phyloP scores from a whole-genome alignment of 2,797 vertebrate species.

The Hyperoplus immaculatus region DNA sequence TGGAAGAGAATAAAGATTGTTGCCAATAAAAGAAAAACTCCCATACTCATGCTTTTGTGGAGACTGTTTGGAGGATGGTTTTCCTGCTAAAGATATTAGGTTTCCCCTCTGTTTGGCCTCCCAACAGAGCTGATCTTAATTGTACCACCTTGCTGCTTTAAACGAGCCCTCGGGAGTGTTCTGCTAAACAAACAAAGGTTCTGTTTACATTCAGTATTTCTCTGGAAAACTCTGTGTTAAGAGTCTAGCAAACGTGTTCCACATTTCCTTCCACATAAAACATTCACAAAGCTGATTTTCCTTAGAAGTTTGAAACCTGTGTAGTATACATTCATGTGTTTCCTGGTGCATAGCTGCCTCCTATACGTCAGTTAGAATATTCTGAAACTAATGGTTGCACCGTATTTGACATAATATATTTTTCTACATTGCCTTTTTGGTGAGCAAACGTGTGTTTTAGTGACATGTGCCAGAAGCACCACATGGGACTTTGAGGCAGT shows the following conservation, averaged over 20 bases:
- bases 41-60: conserved; percentile 71
- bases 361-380: not conserved
- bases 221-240: too few relatives aligned
- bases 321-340: not conserved
- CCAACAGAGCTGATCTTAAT: not conserved
- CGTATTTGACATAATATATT: too few relatives aligned
- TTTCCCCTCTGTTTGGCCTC: not conserved
- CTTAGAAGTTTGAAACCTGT: not conserved
- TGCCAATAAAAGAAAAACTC: conserved; percentile 78
- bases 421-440: not conserved
- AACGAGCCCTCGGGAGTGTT: not conserved
- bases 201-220: too few relatives aligned
- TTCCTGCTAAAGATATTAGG: not conserved
- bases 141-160: not conserved
- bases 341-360: not conserved
- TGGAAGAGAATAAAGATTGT: conserved; percentile 92
- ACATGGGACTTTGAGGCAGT: not conserved
- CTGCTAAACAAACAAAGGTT: too few relatives aligned
- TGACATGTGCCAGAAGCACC: not conserved
- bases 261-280: too few relatives aligned
- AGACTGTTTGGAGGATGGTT: not conserved
- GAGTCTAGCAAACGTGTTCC: too few relatives aligned
- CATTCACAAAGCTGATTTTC: too few relatives aligned
- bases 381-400: not conserved
- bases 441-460: not conserved